Conservation (phyloP, 2,113 vertebrate genomes). For the Bombycilla garrulus region DNA sequence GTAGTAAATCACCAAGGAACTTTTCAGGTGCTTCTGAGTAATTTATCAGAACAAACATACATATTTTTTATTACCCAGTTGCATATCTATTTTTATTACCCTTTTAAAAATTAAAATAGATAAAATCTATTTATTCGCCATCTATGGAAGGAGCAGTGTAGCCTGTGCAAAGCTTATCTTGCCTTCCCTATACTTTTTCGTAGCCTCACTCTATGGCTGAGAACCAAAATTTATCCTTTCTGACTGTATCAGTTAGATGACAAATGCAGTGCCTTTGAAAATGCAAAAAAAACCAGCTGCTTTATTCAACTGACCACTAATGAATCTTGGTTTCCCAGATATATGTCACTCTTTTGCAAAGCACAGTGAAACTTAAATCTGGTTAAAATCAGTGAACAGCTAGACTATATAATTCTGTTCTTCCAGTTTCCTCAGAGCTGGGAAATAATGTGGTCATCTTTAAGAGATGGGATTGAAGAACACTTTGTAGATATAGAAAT, state of each 20-base stretch:
- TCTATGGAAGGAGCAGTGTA: background rate
- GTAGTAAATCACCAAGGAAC: background rate
- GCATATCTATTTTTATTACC: background rate
- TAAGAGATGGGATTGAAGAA: background rate
- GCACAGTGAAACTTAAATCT: background rate
- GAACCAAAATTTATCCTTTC: background rate
- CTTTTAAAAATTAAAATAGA: background rate
- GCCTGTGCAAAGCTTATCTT: background rate
- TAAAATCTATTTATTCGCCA: background rate
- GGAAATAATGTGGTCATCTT: background rate
- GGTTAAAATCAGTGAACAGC: background rate
- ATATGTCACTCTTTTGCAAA: background rate
- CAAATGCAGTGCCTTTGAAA: background rate
- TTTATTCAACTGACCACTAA: background rate
- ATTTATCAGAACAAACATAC: background rate
- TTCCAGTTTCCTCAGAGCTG: background rate
- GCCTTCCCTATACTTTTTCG: background rate
- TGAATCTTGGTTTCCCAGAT: background rate
- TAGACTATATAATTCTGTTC: background rate
- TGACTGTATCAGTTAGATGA: background rate
- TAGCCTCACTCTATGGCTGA: background rate
- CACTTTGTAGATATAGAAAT: background rate
- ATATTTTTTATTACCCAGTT: no score
- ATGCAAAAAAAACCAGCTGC: background rate
- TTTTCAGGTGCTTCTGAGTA: background rate